A percentile compares a stretch with the other conserved stretches of the same genome.
Conservation (phyloP, 2,797 vertebrate genomes). For the Bryconaethiops microstoma region DNA sequence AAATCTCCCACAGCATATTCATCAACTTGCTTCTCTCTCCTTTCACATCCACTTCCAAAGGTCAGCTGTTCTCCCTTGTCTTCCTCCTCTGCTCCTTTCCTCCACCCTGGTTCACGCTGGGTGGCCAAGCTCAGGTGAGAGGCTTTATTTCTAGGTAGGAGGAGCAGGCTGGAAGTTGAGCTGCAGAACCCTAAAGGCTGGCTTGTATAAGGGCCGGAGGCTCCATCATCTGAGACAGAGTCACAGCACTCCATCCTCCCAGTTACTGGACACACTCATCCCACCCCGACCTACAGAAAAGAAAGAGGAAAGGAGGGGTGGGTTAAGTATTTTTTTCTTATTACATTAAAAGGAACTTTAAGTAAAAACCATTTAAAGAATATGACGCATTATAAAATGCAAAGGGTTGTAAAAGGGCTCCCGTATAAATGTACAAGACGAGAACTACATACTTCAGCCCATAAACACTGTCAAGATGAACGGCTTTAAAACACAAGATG, state of each 20-base stretch:
- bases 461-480: neutral
- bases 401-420: neutral
- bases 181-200: conserved; percentile 68
- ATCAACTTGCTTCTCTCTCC: conserved; percentile 78
- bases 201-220: conserved; percentile 78
- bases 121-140: conserved; percentile 69
- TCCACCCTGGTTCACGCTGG: conserved; percentile 70
- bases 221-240: conserved; percentile 89
- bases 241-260: conserved; percentile 92
- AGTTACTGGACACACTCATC: conserved; percentile 85
- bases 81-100: conserved; percentile 68
- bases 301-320: conserved; percentile 38
- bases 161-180: conserved; percentile 81
- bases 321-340: conserved; percentile 15
- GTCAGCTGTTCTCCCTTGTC: conserved; percentile 39
- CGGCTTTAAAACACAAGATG: neutral
- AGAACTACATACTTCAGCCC: conserved; percentile 55
- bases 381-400: neutral
- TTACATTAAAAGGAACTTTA: conserved; percentile 13
- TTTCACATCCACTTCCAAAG: conserved; percentile 30
- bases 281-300: conserved; percentile 83
- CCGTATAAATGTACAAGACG: conserved; percentile 63
- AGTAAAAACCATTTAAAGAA: neutral
- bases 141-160: conserved; percentile 68
- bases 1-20: conserved; percentile 73